Conservation (phyloP, 2,888 invertebrate species). For the Sarcophaga rosellei region DNA sequence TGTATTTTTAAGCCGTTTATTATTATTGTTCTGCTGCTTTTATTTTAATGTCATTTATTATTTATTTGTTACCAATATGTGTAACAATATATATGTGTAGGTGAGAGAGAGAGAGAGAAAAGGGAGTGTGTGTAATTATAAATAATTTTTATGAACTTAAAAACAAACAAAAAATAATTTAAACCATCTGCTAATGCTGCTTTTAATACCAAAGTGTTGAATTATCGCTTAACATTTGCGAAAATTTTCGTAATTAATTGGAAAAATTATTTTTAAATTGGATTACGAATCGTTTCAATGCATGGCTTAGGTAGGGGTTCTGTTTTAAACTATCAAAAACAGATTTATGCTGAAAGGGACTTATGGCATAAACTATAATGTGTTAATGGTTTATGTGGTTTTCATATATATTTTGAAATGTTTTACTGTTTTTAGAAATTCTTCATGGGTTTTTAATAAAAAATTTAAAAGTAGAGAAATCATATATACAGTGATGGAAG, state of each 20-base stretch:
- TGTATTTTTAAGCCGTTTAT: not conserved
- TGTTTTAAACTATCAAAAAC: not conserved
- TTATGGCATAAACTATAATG: no score
- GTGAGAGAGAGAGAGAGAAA: no score
- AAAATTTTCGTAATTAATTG: constrained; percentile 34
- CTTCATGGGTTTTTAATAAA: no score
- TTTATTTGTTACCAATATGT: constrained; percentile 47
- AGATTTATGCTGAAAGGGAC: no score
- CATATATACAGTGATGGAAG: no score
- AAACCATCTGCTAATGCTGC: constrained; percentile 41
- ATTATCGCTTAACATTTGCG: not conserved
- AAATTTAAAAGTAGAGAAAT: no score
- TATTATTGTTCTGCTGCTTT: not conserved
- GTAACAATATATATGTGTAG: not conserved
- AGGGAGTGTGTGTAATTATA: not conserved
- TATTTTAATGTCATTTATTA: constrained; percentile 27
- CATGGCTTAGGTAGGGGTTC: not conserved
- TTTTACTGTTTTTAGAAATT: no score
- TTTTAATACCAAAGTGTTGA: constrained; percentile 39
- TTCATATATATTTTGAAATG: no score
- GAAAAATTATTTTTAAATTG: constrained; percentile 26
- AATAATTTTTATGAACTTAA: constrained; percentile 48
- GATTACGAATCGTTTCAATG: not conserved
- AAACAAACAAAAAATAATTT: constrained; percentile 22
- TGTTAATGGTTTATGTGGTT: no score